Percentiles rank a stretch among this genome's conserved stretches.
These are phyloP conservation scores for Elysia chlorotica DNA, from an alignment of 1,140 invertebrate genomes.

Conservation along the genomic window DNA sequence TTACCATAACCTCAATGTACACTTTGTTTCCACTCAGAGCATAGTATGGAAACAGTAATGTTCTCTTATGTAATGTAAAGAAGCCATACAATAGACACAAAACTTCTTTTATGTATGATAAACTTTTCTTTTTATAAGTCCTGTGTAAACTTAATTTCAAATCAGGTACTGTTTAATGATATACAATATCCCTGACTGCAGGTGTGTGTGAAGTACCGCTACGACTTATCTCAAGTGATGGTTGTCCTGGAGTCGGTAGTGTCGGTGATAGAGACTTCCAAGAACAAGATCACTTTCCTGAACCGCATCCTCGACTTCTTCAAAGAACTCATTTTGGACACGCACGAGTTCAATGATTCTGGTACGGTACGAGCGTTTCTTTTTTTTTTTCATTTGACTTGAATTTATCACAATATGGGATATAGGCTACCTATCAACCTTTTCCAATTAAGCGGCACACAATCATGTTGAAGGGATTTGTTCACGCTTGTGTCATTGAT, in stretches of 20 bases:
- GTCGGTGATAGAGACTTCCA: conserved; percentile 47
- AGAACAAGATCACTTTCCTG: conserved; percentile 47
- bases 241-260: conserved; percentile 49
- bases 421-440: not conserved
- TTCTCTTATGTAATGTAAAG: too few relatives aligned
- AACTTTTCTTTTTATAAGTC: too few relatives aligned
- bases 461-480: not conserved
- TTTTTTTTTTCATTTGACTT: not conserved
- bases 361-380: conserved; percentile 32
- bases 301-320: conserved; percentile 56
- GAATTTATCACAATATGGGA: not conserved
- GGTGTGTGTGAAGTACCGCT: conserved; percentile 57
- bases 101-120: too few relatives aligned
- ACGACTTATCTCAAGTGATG: conserved; percentile 49
- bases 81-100: too few relatives aligned
- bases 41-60: too few relatives aligned
- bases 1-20: too few relatives aligned
- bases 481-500: not conserved
- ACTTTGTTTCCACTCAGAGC: too few relatives aligned
- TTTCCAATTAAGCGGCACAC: not conserved
- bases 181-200: too few relatives aligned
- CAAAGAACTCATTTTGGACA: conserved; percentile 54
- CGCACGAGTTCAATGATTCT: conserved; percentile 55
- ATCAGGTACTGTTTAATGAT: not conserved
- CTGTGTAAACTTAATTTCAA: not conserved